These are phyloP conservation scores for Spodoptera picta DNA, from an alignment of 2,888 invertebrate genomes.

Conservation along the genomic window DNA sequence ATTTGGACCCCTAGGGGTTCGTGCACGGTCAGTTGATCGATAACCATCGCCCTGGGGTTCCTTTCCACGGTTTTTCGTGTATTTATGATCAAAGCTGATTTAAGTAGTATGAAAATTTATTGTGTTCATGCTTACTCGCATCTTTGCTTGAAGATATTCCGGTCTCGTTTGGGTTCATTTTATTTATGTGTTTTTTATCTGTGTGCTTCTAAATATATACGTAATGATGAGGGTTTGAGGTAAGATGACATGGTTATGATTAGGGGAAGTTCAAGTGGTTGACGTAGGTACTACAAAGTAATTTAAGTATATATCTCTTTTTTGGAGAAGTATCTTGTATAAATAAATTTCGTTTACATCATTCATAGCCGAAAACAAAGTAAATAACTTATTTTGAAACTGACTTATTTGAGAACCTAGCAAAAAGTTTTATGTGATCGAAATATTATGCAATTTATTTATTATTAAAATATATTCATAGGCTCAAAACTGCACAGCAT, in stretches of 20 bases:
- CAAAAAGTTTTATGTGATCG: too few species aligned
- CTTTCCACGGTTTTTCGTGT: slow-evolving; percentile 65
- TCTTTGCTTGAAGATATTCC: slow-evolving; percentile 51
- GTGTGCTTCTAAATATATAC: slow-evolving; percentile 26
- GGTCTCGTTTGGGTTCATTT: slow-evolving; percentile 37
- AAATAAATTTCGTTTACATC: too few species aligned
- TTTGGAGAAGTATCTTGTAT: too few species aligned
- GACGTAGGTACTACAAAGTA: background rate
- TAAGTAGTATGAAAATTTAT: slow-evolving; percentile 61
- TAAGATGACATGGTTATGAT: slow-evolving; percentile 13
- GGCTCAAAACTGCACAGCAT: slow-evolving; percentile 9
- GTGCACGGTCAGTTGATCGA: slow-evolving; percentile 79
- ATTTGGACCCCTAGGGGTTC: slow-evolving; percentile 65
- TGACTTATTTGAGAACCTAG: too few species aligned
- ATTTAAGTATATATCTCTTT: too few species aligned
- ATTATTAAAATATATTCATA: slow-evolving; percentile 3
- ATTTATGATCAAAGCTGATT: slow-evolving; percentile 59
- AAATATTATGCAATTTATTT: too few species aligned
- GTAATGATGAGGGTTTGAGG: slow-evolving; percentile 28
- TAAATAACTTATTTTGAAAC: too few species aligned
- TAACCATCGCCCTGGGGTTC: slow-evolving; percentile 69
- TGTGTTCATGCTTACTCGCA: slow-evolving; percentile 46
- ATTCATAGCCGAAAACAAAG: too few species aligned
- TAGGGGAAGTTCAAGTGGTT: slow-evolving; percentile 31
- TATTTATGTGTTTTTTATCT: slow-evolving; percentile 43